Base-by-base conservation (phyloP, 2,888 invertebrate species). In the Nemurella pictetii region DNA sequence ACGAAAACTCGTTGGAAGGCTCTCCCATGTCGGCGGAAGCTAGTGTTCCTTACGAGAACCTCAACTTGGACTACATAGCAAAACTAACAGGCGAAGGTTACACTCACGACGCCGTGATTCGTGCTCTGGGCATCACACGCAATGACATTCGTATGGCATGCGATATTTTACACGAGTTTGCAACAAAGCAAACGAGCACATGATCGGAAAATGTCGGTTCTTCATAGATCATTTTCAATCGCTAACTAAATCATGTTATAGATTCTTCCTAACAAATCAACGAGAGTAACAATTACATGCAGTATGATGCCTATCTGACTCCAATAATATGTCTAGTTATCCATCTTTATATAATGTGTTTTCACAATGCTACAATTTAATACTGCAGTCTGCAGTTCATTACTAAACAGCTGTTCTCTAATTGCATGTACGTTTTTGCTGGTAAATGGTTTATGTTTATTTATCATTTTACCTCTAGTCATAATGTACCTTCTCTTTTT, bases 131-230 rank as follows among this genome's bases (percentile, higher is more conserved):
- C 86, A 98, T 98, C 88, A 96, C 98, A 0, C 93, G 97, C 85
- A 98, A 98, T 91, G 97, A 98, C 90, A 93, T 98, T 84, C 96
- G 96, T 90, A 98, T 98, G 98, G 98, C 98, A 80, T 96, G 98
- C 91, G 97, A 98, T 90, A 98, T 98, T 89, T 91, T 98, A 87
- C 96, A 96, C 90, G 97, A 97, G 90, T 98, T 98, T 90, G 97
- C 96, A 81, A 93, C 94, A 81, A 94, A 94, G 87, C 86, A 87
- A 82, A 90, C 90, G 28, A 86, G 86, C 80, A 55, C 87, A 84
- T 86, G 86, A 86, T 86, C 32, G 9, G 78, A 55, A 55, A 55
- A 55, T 55, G 55, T 55, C 20, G 55, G 15, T 3, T 55, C 55
- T 7, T 55, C 20, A 55, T 55, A 55, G 55, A 20, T 55, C 55